A percentile compares a stretch with the other conserved stretches of the same genome.
phyloP scores from a whole-genome alignment of 2,888 invertebrate genomes.

The Oligia fasciuncula region DNA sequence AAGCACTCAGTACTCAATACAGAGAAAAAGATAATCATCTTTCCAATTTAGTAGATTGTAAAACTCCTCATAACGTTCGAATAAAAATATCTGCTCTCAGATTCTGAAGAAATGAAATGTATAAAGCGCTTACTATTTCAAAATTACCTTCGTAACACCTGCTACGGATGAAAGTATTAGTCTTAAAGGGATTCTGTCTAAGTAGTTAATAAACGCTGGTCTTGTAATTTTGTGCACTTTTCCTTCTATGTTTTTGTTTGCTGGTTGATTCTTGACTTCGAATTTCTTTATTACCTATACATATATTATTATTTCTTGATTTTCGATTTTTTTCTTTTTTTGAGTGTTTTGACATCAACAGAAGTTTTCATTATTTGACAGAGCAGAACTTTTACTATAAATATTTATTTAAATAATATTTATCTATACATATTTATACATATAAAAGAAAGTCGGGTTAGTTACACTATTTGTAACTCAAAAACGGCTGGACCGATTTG shows the following conservation, averaged over 20 bases:
- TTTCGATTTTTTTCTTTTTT: neutral
- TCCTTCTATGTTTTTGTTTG: neutral
- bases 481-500: too few species aligned
- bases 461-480: too few species aligned
- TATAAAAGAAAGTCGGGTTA: too few species aligned
- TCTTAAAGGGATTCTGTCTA: neutral
- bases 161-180: slow-evolving; percentile 5
- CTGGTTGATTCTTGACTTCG: neutral
- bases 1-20: neutral
- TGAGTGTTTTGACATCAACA: neutral
- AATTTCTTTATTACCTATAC: neutral
- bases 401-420: too few species aligned
- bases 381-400: neutral
- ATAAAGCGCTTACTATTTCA: slow-evolving; percentile 32
- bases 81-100: slow-evolving; percentile 5
- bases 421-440: too few species aligned
- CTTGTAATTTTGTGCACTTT: neutral
- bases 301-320: too few species aligned
- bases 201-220: neutral
- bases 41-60: slow-evolving; percentile 5
- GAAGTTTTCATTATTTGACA: neutral
- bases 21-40: slow-evolving; percentile 10
- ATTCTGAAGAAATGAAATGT: slow-evolving; percentile 29
- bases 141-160: slow-evolving; percentile 30
- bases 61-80: neutral